These are phyloP conservation scores for Gnatocerus cornutus DNA, from an alignment of 2,888 invertebrate species.

Conservation along the genomic window DNA sequence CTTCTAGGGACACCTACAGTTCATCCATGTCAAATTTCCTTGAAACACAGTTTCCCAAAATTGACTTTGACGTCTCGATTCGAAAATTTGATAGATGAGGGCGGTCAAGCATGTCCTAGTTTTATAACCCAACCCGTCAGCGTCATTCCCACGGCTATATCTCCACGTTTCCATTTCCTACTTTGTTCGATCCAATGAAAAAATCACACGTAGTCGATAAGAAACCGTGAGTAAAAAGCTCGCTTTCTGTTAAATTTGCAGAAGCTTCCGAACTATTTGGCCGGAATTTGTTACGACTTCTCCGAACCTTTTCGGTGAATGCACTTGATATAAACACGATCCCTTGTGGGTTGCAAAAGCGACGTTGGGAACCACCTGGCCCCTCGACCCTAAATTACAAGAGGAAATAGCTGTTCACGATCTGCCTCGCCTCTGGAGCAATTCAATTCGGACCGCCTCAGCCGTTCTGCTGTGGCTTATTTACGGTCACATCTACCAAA, in stretches of 20 bases:
- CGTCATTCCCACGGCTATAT: too few relatives aligned
- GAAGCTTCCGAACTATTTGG: conserved; percentile 55
- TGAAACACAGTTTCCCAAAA: too few relatives aligned
- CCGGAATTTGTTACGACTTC: conserved; percentile 64
- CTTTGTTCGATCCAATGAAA: conserved; percentile 7
- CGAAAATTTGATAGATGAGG: background rate
- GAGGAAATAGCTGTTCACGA: conserved; percentile 67
- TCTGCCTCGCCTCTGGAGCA: conserved; percentile 62
- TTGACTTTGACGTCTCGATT: background rate
- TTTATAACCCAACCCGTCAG: background rate
- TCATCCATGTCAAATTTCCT: too few relatives aligned
- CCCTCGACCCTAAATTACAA: conserved; percentile 65
- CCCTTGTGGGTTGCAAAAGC: conserved; percentile 60
- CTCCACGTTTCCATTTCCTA: background rate
- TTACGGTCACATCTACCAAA: conserved; percentile 66
- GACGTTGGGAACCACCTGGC: conserved; percentile 61
- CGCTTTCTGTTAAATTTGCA: conserved; percentile 50
- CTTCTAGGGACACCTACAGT: too few relatives aligned
- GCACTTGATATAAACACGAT: conserved; percentile 65
- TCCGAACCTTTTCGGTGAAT: conserved; percentile 63
- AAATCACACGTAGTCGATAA: conserved; percentile 5
- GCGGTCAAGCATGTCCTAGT: background rate
- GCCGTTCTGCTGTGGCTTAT: conserved; percentile 63
- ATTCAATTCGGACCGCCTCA: conserved; percentile 63
- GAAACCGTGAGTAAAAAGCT: conserved; percentile 13